Base-by-base conservation (phyloP, 2,113 vertebrate genomes). In the Alaudala cheleensis region DNA sequence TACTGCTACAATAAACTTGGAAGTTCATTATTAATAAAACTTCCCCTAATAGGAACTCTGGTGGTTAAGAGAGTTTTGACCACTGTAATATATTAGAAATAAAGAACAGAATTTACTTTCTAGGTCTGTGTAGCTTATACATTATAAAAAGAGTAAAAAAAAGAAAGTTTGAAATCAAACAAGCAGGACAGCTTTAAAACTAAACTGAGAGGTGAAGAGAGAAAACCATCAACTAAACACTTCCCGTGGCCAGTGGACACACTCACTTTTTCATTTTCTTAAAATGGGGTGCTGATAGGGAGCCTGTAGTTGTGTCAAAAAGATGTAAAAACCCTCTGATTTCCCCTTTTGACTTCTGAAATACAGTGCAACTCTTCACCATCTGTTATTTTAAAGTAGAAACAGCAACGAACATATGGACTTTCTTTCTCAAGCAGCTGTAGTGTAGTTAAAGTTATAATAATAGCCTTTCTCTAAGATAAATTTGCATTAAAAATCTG, bases 401-500 rank as follows among this genome's bases (percentile, higher is more conserved):
- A 97, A 98, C 97, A 97, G 97, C 96, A 98, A 97, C 54, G 98
- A 98, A 95, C 98, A 98, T 98, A 98, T 98, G 98, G 98, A 93
- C 96, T 97, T 97, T 96, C 95, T 97, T 98, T 98, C 95, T 96
- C 96, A 97, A 97, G 95, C 98, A 98, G 98, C 98, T 98, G 98
- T 93, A 97, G 96, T 97, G 97, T 98, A 98, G 97, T 98, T 98
- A 98, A 98, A 98, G 97, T 98, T 98, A 98, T 98, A 98, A 98
- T 98, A 98, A 98, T 97, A 98, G 97, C 94, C 96, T 98, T 97
- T 97, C 95, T 96, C 92, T 97, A 98, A 98, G 97, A 98, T 98
- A 98, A 97, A 97, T 98, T 98, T 98, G 97, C 98, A 97, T 97
- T 97, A 97, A 97, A 98, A 98, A 97, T 86, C 92, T 78, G 89